Percentiles rank a stretch among this genome's conserved stretches.
phyloP scores from a whole-genome alignment of 2,113 vertebrate species.

The Scolopax mira region DNA sequence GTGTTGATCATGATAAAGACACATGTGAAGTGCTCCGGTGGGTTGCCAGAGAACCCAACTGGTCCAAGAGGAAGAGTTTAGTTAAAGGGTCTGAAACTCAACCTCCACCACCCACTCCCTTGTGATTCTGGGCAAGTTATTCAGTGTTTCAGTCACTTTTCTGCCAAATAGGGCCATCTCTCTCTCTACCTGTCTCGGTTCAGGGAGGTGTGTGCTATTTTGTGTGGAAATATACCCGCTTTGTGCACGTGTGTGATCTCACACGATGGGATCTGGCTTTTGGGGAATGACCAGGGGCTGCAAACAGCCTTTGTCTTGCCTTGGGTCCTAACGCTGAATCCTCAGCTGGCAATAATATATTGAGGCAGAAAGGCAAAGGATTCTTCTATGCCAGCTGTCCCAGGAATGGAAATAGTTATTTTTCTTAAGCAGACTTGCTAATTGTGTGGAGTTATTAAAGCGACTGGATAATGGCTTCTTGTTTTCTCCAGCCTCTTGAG shows the following conservation, averaged over 20 bases:
- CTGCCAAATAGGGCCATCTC: neutral
- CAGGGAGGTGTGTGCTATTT: fast-evolving
- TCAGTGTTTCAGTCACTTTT: neutral
- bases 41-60: too few species aligned
- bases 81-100: neutral
- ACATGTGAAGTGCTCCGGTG: neutral
- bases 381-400: neutral
- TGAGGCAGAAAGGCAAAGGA: neutral
- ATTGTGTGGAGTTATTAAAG: neutral
- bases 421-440: neutral
- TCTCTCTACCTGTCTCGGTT: neutral
- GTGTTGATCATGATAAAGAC: neutral
- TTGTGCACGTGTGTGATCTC: neutral
- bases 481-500: neutral
- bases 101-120: neutral
- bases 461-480: neutral
- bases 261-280: neutral
- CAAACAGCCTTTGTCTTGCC: neutral
- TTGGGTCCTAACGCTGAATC: neutral
- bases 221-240: neutral
- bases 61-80: neutral
- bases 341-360: neutral
- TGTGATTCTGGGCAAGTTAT: neutral
- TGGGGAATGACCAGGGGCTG: neutral
- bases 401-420: neutral